Evolutionary conservation across 92 coral and sea anemone species (phyloP), one percentile per base, ranked within the genome.

Genomic region (Parazoanthus darwini): DNA sequence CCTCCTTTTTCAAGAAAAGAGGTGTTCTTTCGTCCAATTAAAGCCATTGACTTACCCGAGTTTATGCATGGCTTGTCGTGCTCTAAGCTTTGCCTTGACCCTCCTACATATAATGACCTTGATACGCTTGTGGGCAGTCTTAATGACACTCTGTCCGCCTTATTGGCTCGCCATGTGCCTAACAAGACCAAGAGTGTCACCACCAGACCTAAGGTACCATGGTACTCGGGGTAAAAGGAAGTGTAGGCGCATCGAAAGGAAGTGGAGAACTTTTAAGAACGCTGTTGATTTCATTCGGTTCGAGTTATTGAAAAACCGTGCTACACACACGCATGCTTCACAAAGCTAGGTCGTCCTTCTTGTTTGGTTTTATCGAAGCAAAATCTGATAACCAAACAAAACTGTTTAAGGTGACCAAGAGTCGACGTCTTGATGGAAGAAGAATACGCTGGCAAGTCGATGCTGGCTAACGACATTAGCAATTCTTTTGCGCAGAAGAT

Each of bases 201-300:
- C 4, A 88, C 77, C 50, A 81, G 80, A 73, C 87, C 75, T 48
- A 63, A 88, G 50, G 87, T 80, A 75, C 90, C 90, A 43, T 88
- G 88, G 91, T 82, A 82, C 82, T 83, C 88, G 84, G 91, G 72
- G 82, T 70, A 82, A 77, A 82, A 88, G 90, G 51, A 82, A 66
- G 51, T 81, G 90, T 72, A 81, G 79, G 68, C 85, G 91, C 26
- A 46, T 79, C 67, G 88, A 89, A 74, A 89, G 88, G 88, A 89
- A 58, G 78, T 86, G 89, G 77, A 86, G 82, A 26, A 46, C 89
- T 35, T 54, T 76, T 26, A 54, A 58, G 83, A 26, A 81, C 66
- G 83, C 29, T 59, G 82, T 75, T 54, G 88, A 85, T 71, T 65
- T 85, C 33, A 65, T 18, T 37, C 51, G 43, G 51, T 85, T 85